Percentiles rank a stretch among this genome's conserved stretches.
Evolutionary conservation across 92 coral and sea anemone genomes (phyloP).

Genomic region (Siderastrea siderea): DNA sequence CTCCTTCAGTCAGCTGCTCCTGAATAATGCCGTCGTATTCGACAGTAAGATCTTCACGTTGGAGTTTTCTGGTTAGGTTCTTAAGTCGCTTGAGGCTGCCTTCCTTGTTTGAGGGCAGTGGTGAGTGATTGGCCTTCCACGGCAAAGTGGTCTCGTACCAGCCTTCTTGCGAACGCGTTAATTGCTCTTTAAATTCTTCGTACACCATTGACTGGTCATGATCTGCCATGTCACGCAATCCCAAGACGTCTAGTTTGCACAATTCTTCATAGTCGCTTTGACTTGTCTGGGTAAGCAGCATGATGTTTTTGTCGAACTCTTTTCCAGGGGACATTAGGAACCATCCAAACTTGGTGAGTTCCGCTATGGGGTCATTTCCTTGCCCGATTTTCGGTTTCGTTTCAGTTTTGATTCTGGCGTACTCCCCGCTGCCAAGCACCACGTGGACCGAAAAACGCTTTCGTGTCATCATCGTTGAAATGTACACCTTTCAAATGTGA

Average conservation of each 20-base stretch:
- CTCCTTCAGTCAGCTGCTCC: conserved; percentile 14
- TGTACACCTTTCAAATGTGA: conserved; percentile 34
- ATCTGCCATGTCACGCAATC: conserved; percentile 2
- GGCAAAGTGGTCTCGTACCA: conserved; percentile 17
- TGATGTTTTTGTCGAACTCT: conserved; percentile 25
- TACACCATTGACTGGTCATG: background rate
- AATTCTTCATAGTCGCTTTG: conserved; percentile 21
- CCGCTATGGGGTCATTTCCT: conserved; percentile 29
- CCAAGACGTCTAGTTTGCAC: conserved; percentile 18
- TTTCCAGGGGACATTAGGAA: conserved; percentile 30
- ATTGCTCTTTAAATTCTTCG: conserved; percentile 11
- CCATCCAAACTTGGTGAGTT: conserved; percentile 41
- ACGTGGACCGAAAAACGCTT: conserved; percentile 40
- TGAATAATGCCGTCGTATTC: conserved; percentile 18
- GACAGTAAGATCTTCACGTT: background rate
- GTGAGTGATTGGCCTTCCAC: conserved; percentile 24
- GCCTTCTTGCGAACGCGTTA: background rate
- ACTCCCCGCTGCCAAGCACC: conserved; percentile 20
- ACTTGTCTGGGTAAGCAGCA: conserved; percentile 47
- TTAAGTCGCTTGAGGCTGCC: background rate
- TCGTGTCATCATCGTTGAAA: conserved; percentile 22
- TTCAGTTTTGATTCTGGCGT: conserved; percentile 29
- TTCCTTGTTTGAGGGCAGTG: conserved; percentile 16
- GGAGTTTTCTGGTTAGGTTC: conserved; percentile 7
- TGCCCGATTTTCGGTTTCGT: conserved; percentile 18